Percentiles rank a stretch among this genome's conserved stretches.
phyloP scores from a whole-genome alignment of 1,140 invertebrate genomes.

The Zophobas morio region DNA sequence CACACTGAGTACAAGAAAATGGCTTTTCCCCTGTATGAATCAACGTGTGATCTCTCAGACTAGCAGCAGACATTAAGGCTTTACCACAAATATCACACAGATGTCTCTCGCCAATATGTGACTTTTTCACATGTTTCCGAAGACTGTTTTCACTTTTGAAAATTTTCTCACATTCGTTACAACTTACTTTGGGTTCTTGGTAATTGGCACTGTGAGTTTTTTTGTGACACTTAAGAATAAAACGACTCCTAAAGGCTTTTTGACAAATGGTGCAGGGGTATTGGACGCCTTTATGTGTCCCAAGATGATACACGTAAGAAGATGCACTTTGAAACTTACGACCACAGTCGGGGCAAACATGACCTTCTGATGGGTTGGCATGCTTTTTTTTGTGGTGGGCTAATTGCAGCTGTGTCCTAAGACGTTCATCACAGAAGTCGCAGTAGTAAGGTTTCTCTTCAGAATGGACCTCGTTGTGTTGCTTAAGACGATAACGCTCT shows the following conservation, averaged over 20 bases:
- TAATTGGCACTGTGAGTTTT: conserved; percentile 11
- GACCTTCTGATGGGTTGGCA: not conserved
- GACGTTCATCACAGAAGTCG: conserved; percentile 23
- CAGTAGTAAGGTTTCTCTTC: conserved; percentile 31
- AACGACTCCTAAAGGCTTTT: not conserved
- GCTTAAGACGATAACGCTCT: conserved; percentile 5
- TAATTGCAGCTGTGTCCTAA: conserved; percentile 36
- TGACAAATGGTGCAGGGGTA: not conserved
- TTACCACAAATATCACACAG: conserved; percentile 21
- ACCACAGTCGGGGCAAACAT: not conserved
- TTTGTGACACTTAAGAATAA: not conserved
- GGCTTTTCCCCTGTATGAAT: conserved; percentile 72
- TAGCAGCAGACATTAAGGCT: not conserved
- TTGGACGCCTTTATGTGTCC: not conserved
- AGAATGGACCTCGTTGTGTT: conserved; percentile 8
- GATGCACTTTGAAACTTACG: conserved; percentile 1
- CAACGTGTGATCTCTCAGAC: conserved; percentile 9
- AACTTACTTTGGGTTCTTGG: not conserved
- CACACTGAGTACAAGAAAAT: not conserved
- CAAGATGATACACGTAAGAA: not conserved
- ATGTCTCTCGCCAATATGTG: conserved; percentile 12
- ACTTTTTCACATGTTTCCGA: conserved; percentile 39
- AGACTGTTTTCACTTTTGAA: conserved; percentile 43
- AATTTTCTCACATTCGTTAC: conserved; percentile 32
- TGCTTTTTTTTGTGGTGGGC: not conserved